phyloP scores from a whole-genome alignment of 2,888 invertebrate genomes.

The Gymnoscelis rufifasciata region DNA sequence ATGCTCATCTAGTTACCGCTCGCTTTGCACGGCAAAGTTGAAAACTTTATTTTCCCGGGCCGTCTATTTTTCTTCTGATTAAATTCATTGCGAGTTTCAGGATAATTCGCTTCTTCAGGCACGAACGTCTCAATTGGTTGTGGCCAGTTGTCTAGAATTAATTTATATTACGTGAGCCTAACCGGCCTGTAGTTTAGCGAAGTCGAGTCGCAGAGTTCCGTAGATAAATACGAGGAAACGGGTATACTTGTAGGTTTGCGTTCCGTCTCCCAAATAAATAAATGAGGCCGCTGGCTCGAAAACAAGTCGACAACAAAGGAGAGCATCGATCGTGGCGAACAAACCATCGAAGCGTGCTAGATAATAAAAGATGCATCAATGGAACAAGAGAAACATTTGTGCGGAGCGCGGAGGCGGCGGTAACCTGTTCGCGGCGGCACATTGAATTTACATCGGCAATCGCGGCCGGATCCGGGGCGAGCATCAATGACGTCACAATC shows the following conservation, averaged over 20 bases:
- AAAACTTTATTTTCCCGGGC: conserved; percentile 31
- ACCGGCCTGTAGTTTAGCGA: conserved; percentile 7
- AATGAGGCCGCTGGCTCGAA: conserved; percentile 11
- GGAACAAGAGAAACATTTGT: conserved; percentile 34
- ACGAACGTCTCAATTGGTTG: conserved; percentile 21
- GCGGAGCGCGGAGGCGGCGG: conserved; percentile 15
- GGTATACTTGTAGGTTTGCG: conserved; percentile 7
- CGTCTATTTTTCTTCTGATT: conserved; percentile 35
- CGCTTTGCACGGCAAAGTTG: conserved; percentile 28
- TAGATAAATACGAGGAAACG: conserved; percentile 16
- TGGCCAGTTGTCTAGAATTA: conserved; percentile 26
- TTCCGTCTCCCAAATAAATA: conserved; percentile 20
- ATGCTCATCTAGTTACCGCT: conserved; percentile 34
- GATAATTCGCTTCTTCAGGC: conserved; percentile 28
- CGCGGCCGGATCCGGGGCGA: conserved; percentile 18
- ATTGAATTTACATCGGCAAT: conserved; percentile 36
- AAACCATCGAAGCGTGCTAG: conserved; percentile 23
- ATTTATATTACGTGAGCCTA: conserved; percentile 19
- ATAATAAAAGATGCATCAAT: conserved; percentile 36
- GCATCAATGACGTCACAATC: conserved; percentile 46
- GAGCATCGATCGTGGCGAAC: conserved; percentile 19
- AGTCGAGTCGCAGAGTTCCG: conserved; percentile 11
- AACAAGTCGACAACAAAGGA: conserved; percentile 20
- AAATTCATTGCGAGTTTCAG: conserved; percentile 32
- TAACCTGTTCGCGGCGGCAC: conserved; percentile 12